Conservation (phyloP, 2,113 vertebrate genomes). For the Platanista minor region DNA sequence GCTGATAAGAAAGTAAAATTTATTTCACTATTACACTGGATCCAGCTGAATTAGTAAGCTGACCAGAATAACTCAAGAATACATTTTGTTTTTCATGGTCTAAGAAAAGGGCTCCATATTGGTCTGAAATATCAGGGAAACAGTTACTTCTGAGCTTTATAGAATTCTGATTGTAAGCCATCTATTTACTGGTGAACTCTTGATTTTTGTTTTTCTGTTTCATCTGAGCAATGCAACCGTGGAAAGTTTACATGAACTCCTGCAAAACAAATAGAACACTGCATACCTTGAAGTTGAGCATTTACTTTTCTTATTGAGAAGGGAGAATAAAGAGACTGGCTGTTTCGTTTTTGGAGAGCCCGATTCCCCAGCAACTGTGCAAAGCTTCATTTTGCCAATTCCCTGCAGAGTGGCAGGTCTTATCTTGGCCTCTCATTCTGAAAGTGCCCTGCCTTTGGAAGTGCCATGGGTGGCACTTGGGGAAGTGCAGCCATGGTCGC, state of each 20-base stretch:
- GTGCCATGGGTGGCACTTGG: background rate
- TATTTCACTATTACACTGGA: background rate
- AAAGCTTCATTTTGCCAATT: background rate
- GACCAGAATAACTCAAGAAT: background rate
- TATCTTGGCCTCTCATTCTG: constrained; percentile 34
- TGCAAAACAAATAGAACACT: background rate
- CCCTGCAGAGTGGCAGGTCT: background rate
- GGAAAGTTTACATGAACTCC: background rate
- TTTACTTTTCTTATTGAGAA: constrained; percentile 4
- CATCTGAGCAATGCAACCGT: background rate
- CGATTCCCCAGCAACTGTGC: background rate
- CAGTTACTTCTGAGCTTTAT: background rate
- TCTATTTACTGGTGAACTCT: background rate
- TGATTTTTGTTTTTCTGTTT: background rate
- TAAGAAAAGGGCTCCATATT: background rate
- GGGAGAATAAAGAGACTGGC: background rate
- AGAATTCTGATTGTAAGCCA: background rate
- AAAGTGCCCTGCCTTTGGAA: constrained; percentile 46
- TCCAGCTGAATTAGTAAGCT: background rate
- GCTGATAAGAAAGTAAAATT: background rate
- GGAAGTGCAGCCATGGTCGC: background rate
- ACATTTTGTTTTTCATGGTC: background rate
- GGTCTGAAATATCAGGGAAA: background rate
- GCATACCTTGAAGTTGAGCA: background rate
- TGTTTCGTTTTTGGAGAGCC: background rate